Evolutionary conservation across 2,888 invertebrate species (phyloP), one percentile per base, ranked within the genome.

Genomic region (Hermodice carunculata): DNA sequence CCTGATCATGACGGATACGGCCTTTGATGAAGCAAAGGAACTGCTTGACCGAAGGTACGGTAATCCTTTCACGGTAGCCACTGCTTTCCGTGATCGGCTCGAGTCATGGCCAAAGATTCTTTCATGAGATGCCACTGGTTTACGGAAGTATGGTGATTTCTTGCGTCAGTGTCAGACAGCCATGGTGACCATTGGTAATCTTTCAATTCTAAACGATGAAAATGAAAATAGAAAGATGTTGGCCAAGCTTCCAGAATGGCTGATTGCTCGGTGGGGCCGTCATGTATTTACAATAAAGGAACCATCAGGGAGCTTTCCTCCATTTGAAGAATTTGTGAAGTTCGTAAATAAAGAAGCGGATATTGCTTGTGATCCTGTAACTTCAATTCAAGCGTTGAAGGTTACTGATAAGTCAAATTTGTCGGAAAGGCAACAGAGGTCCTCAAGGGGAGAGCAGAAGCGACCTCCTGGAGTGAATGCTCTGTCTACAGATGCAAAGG

Each of bases 211-310:
- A 11, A 6, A 28, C 14, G n/a, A n/a, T n/a, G n/a, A n/a, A n/a
- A n/a, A n/a, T n/a, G n/a, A n/a, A n/a, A n/a, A n/a, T n/a, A n/a
- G n/a, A n/a, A n/a, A n/a, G n/a, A n/a, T n/a, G n/a, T n/a, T n/a
- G n/a, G n/a, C n/a, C n/a, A 74, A 71, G 52, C 26, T 74, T n/a
- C 70, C 73, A 37, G 63, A 70, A 4, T 68, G 66, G 62, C 31
- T 71, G 1, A 58, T 52, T 1, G 2, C 17, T 8, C n/a, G 62
- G 29, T 73, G 69, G 73, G 52, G 34, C 26, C 11, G n/a, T n/a
- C 3, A 40, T n/a, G 70, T 63, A 11, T 54, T 52, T 2, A 22
- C 56, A n/a, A n/a, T 29, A 22, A 59, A 51, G 34, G 62, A 71
- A 46, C 17, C 24, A 17, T 11, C 1, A 11, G 34, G 32, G 6